Conservation (phyloP, 1,140 invertebrate genomes). For the Hyphantria cunea region DNA sequence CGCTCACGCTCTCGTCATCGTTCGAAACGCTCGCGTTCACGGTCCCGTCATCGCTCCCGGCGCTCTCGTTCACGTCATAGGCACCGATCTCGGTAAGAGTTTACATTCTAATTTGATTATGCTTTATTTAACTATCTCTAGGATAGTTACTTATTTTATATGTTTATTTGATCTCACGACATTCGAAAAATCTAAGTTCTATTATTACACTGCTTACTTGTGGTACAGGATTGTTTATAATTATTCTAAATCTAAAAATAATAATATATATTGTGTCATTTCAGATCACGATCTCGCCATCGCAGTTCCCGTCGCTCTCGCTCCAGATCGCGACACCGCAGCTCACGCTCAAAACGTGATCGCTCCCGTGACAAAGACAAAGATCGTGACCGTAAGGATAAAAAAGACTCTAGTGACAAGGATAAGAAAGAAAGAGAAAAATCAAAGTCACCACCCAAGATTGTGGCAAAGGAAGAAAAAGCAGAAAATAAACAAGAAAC, state of each 20-base stretch:
- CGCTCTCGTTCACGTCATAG: constrained; percentile 78
- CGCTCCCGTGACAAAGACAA: constrained; percentile 65
- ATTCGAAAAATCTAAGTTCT: too few species aligned
- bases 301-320: constrained; percentile 83
- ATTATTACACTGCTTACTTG: too few species aligned
- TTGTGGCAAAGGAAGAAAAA: constrained; percentile 46
- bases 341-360: constrained; percentile 83
- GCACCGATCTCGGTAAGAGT: constrained; percentile 64
- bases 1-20: constrained; percentile 68
- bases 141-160: too few species aligned
- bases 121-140: too few species aligned
- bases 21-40: constrained; percentile 81
- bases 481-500: constrained; percentile 43
- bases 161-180: too few species aligned
- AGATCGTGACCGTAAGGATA: constrained; percentile 58
- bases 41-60: constrained; percentile 82
- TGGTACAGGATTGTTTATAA: too few species aligned
- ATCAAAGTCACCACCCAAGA: constrained; percentile 59
- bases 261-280: constrained; percentile 7
- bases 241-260: too few species aligned
- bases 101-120: too few species aligned
- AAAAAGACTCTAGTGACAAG: constrained; percentile 52
- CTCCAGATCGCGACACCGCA: constrained; percentile 84
- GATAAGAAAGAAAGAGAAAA: constrained; percentile 67
- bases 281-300: constrained; percentile 84